Evolutionary conservation across 1,140 invertebrate species (phyloP).

Genomic region (Bombus consobrinus): DNA sequence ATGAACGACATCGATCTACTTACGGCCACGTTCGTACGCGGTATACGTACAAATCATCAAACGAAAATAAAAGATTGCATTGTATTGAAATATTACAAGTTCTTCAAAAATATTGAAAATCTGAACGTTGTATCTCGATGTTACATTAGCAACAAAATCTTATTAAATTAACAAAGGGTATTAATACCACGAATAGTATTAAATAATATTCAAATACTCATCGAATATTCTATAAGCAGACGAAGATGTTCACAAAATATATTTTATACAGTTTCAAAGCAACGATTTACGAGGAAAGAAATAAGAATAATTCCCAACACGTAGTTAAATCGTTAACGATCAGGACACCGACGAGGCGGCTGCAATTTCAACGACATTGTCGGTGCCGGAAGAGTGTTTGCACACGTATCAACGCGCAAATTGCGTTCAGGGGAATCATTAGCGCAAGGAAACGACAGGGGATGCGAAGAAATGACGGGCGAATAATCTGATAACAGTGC

Average conservation of each 20-base stretch:
- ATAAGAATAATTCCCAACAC: neutral
- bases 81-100: no score
- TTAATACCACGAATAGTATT: no score
- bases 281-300: neutral
- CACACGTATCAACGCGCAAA: slow-evolving; percentile 31
- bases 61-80: no score
- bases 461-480: slow-evolving; percentile 14
- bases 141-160: no score
- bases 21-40: neutral
- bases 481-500: slow-evolving; percentile 38
- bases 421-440: slow-evolving; percentile 20
- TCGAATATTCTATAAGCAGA: no score
- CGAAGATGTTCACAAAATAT: no score
- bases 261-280: neutral
- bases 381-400: slow-evolving; percentile 31
- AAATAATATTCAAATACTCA: no score
- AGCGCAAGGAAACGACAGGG: neutral
- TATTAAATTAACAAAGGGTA: no score
- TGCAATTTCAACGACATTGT: slow-evolving; percentile 6
- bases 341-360: neutral
- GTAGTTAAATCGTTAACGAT: neutral
- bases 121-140: no score
- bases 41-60: neutral
- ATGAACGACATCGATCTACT: neutral
- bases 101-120: no score